Conservation (phyloP, 2,113 vertebrate species). For the Amazona guildingii region DNA sequence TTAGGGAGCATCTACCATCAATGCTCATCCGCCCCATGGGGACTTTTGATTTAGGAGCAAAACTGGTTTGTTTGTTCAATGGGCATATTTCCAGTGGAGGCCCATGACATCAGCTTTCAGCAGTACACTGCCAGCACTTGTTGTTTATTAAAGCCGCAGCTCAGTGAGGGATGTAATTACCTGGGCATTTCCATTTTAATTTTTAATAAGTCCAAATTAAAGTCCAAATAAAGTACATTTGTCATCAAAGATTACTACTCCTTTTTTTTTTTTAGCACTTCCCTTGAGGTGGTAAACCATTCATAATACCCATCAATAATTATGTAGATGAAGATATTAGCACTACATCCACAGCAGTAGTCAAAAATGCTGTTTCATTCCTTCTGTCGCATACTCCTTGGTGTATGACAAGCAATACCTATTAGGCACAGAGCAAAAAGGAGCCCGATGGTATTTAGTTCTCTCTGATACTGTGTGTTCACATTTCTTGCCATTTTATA, state of each 20-base stretch:
- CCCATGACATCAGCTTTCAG: not conserved
- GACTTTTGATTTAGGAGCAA: not conserved
- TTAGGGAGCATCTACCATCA: not conserved
- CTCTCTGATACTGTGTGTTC: not conserved
- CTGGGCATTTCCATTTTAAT: not conserved
- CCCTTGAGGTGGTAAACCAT: not conserved
- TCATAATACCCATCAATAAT: not conserved
- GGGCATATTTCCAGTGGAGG: not conserved
- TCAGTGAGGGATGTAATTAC: not conserved
- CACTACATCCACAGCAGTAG: not conserved
- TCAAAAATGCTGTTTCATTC: not conserved
- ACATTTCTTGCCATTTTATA: not conserved
- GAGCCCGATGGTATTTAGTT: not conserved
- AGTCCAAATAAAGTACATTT: not conserved
- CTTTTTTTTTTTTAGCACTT: not conserved
- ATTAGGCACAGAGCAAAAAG: not conserved
- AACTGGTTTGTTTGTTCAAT: not conserved
- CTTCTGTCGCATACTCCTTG: not conserved
- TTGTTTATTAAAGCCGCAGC: not conserved
- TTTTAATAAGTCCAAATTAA: not conserved
- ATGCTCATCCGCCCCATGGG: not conserved
- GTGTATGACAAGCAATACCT: not conserved
- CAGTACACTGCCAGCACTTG: not conserved
- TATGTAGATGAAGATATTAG: not conserved
- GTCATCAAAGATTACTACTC: not conserved